These are phyloP conservation scores for Drosophila sucinea DNA, from an alignment of 1,140 invertebrate genomes.

Conservation along the genomic window DNA sequence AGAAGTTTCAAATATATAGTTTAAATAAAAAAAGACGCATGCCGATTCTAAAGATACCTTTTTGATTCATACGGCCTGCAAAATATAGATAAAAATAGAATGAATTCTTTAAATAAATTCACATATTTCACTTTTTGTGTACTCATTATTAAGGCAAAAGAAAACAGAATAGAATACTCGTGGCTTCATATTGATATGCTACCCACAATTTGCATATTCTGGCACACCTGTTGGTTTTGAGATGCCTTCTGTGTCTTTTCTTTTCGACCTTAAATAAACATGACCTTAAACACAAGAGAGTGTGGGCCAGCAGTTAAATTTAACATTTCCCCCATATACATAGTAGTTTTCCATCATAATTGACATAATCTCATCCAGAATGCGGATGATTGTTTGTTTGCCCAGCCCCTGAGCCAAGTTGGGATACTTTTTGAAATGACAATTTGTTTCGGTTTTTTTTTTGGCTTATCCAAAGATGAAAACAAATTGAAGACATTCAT, in stretches of 20 bases:
- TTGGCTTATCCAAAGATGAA: constrained; percentile 1
- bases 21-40: neutral
- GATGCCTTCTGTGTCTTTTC: neutral
- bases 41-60: constrained; percentile 33
- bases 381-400: constrained; percentile 10
- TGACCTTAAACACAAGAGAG: neutral
- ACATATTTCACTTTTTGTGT: neutral
- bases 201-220: neutral
- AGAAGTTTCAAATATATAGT: neutral
- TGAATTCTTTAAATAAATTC: constrained; percentile 1
- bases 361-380: constrained; percentile 3
- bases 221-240: constrained; percentile 8
- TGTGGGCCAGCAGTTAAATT: neutral
- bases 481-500: constrained; percentile 11
- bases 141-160: neutral
- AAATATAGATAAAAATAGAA: constrained; percentile 16
- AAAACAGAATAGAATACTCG: neutral
- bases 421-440: constrained; percentile 6
- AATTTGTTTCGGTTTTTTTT: constrained; percentile 1
- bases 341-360: neutral
- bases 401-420: neutral
- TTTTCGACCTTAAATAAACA: neutral
- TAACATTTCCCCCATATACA: no score
- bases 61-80: constrained; percentile 36
- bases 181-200: neutral